Evolutionary conservation across 2,797 vertebrate species (phyloP).

Genomic region (Phoeniculus purpureus): DNA sequence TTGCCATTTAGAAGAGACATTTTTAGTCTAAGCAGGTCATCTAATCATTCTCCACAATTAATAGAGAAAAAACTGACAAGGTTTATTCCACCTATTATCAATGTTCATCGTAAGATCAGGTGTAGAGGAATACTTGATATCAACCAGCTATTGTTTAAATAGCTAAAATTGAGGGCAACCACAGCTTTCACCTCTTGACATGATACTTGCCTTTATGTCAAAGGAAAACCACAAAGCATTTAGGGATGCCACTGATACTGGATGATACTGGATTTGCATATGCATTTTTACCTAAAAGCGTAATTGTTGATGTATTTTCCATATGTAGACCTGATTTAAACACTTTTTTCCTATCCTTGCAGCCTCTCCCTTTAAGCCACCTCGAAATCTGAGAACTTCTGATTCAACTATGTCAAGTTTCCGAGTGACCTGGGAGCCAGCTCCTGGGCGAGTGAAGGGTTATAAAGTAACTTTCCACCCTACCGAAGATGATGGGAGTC

Average conservation of each 20-base stretch:
- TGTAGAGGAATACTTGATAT: not conserved
- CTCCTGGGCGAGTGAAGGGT: constrained; percentile 88
- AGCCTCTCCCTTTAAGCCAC: constrained; percentile 92
- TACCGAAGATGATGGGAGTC: constrained; percentile 79
- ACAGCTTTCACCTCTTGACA: not conserved
- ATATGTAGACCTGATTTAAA: not conserved
- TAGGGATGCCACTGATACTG: not conserved
- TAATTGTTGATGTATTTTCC: not conserved
- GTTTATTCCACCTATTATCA: not conserved
- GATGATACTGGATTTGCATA: not conserved
- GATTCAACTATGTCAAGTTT: constrained; percentile 93
- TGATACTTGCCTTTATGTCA: not conserved
- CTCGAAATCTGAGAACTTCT: constrained; percentile 93
- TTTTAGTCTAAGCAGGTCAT: not conserved
- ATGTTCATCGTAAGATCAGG: not conserved
- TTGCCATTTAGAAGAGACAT: not conserved
- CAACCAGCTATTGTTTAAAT: not conserved
- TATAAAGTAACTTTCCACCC: constrained; percentile 96
- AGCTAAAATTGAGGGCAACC: not conserved
- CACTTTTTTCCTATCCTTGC: constrained; percentile 10
- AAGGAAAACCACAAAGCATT: not conserved
- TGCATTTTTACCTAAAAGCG: not conserved
- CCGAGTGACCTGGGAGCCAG: constrained; percentile 92
- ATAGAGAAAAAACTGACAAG: not conserved
- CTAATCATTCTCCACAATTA: not conserved